A percentile compares a stretch with the other conserved stretches of the same genome.
These are phyloP conservation scores for Muscina levida DNA, from an alignment of 2,888 invertebrate species.

Conservation along the genomic window DNA sequence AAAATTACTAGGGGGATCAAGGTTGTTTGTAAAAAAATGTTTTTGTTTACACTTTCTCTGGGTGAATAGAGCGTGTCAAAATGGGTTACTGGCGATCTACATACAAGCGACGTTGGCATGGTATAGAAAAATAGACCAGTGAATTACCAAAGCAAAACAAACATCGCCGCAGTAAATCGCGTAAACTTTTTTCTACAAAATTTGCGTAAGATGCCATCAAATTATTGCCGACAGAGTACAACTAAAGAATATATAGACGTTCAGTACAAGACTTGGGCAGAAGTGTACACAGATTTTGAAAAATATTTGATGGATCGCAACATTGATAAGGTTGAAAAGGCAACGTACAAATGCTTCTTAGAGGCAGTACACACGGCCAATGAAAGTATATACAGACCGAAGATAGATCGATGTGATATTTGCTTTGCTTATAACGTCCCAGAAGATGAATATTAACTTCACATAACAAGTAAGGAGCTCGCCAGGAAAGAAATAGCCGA, in stretches of 20 bases:
- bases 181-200: too few relatives aligned
- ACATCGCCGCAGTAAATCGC: constrained; percentile 44
- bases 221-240: constrained; percentile 52
- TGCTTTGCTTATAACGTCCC: constrained; percentile 50
- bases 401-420: too few relatives aligned
- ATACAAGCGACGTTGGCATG: constrained; percentile 49
- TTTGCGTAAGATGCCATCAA: too few relatives aligned
- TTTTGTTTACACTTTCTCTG: constrained; percentile 44
- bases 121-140: constrained; percentile 27
- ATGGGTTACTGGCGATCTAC: constrained; percentile 51
- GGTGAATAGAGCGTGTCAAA: constrained; percentile 42
- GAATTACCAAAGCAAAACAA: constrained; percentile 31
- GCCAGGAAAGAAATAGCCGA: too few relatives aligned
- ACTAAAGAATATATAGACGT: constrained; percentile 55
- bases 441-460: constrained; percentile 55
- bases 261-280: too few relatives aligned
- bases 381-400: constrained; percentile 59
- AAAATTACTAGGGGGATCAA: too few relatives aligned
- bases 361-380: constrained; percentile 54
- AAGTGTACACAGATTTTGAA: constrained; percentile 44
- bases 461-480: too few relatives aligned
- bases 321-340: constrained; percentile 51
- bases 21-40: constrained; percentile 58
- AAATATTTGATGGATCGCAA: too few relatives aligned
- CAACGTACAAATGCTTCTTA: constrained; percentile 55